These are phyloP conservation scores for Geophilus truncorum DNA, from an alignment of 2,888 invertebrate genomes.

Conservation along the genomic window DNA sequence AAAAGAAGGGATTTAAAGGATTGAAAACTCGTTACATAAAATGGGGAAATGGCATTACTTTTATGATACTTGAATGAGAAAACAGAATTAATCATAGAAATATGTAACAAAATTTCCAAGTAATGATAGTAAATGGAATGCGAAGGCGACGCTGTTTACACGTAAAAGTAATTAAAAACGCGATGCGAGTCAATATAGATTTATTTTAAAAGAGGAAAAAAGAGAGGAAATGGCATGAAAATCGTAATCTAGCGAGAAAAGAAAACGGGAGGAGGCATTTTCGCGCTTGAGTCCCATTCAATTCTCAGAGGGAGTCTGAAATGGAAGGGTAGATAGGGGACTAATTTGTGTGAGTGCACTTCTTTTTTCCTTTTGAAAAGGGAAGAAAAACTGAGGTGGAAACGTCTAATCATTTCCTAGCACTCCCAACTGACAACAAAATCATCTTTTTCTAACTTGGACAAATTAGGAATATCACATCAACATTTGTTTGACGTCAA, in stretches of 20 bases:
- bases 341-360: conserved; percentile 24
- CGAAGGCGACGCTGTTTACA: not conserved
- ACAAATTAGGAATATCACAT: conserved; percentile 3
- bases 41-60: not conserved
- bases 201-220: not conserved
- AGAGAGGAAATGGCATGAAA: not conserved
- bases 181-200: not conserved
- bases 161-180: not conserved
- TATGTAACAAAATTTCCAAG: not conserved
- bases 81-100: conserved; percentile 3
- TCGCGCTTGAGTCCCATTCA: conserved; percentile 21
- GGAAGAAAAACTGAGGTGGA: not conserved
- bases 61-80: not conserved
- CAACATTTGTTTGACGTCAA: conserved; percentile 7
- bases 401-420: conserved; percentile 21
- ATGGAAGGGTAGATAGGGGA: conserved; percentile 24
- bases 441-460: not conserved
- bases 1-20: conserved; percentile 2
- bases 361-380: not conserved
- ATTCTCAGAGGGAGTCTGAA: conserved; percentile 9
- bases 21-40: conserved; percentile 8
- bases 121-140: not conserved
- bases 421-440: conserved; percentile 10
- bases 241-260: not conserved
- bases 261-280: conserved; percentile 5